Evolutionary conservation across 2,888 invertebrate genomes (phyloP), one percentile per base, ranked within the genome.

Genomic region (Phlogophora meticulosa): DNA sequence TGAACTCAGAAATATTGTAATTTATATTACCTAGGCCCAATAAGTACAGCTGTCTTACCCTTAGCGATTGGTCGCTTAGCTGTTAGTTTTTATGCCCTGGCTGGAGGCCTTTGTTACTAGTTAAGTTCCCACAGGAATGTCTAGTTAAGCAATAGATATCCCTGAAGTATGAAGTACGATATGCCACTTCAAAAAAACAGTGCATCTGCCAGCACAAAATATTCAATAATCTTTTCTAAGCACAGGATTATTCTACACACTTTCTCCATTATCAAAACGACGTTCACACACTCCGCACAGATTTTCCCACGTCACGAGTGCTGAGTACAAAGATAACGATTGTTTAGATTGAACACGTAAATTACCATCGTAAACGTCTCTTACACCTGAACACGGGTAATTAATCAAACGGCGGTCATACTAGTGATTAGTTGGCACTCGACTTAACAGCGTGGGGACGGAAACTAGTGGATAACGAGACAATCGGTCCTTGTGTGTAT

Each of bases 371-470:
- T 77, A 74, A 64, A 73, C 56, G 62, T 80, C 70, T 56, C 65
- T 56, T 38, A 65, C 76, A 64, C 73, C 77, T 77, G 71, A 69
- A 61, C 71, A 57, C 10, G 36, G 61, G 65, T 67, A 67, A 80
- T 80, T 74, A 77, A 80, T 80, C 71, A 77, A 62, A 58, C 55
- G 32, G 49, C 46, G 55, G 61, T 66, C 63, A 53, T 53, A 51
- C 45, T 28, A 28, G 70, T 69, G 67, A 79, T 73, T 70, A 66
- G 58, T 66, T 76, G 62, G 51, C 74, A 59, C 63, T 71, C 52
- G 58, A 65, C 36, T 56, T 57, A 62, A 65, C 76, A 64, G 32
- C 59, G 51, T 56, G 51, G 55, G 22, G 75, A 63, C 53, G 42
- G 49, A 58, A 61, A 75, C 45, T 64, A 24, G 28, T 20, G 45